Percentiles rank a stretch among this genome's conserved stretches.
These are phyloP conservation scores for Orussus abietinus DNA, from an alignment of 1,140 invertebrate species.

Conservation along the genomic window DNA sequence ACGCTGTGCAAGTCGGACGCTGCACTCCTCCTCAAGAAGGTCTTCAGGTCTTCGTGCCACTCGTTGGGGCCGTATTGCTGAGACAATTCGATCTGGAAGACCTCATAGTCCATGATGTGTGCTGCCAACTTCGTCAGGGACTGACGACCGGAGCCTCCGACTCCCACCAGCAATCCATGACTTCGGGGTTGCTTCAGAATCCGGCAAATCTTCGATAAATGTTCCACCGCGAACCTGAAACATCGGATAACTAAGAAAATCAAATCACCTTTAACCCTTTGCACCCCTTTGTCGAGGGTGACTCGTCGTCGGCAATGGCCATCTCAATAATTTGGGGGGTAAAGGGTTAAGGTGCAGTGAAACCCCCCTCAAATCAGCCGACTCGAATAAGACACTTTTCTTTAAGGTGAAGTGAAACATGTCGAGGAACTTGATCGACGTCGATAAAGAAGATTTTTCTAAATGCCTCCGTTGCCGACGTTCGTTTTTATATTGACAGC, in stretches of 20 bases:
- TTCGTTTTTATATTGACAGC: no score
- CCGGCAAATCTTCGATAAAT: constrained; percentile 85
- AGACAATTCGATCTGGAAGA: constrained; percentile 90
- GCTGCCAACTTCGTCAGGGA: constrained; percentile 83
- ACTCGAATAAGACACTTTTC: no score
- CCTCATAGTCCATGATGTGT: constrained; percentile 89
- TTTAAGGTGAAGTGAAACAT: no score
- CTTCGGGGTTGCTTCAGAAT: constrained; percentile 87
- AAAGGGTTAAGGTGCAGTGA: no score
- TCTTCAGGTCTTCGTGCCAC: constrained; percentile 88
- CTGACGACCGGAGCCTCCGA: constrained; percentile 89
- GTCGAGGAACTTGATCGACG: no score
- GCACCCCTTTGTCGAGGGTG: no score
- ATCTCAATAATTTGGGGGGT: no score
- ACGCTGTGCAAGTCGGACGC: constrained; percentile 81
- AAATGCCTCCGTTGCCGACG: no score
- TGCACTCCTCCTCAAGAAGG: constrained; percentile 76
- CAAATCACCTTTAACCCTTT: constrained; percentile 1
- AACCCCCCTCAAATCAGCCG: no score
- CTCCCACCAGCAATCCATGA: constrained; percentile 80
- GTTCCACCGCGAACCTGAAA: constrained; percentile 86
- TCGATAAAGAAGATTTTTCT: no score
- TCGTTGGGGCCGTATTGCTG: constrained; percentile 78
- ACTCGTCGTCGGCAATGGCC: no score
- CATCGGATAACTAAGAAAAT: constrained; percentile 20